Evolutionary conservation across 2,797 vertebrate genomes (phyloP), one percentile per base, ranked within the genome.

Genomic region (Tokudaia tokunoshimensis): DNA sequence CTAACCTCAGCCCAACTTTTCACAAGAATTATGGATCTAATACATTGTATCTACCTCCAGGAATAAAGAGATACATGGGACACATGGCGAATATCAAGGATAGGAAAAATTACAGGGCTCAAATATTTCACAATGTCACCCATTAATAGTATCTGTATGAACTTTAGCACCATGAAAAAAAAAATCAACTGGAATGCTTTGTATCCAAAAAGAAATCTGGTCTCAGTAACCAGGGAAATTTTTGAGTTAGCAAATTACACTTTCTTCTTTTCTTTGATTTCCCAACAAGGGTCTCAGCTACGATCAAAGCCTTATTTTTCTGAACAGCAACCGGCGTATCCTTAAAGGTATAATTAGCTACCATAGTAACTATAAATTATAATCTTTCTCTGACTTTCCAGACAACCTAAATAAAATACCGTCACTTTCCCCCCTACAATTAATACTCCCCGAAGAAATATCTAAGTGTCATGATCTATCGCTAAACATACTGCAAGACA

Each of bases 361-460:
- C 97, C 97, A 98, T 97, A 97, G 98, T 97, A 97, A 98, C 98
- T 97, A 97, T 98, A 97, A 98, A 98, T 97, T 98, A 97, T 97
- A 97, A 97, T 98, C 94, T 92, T 96, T 94, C 97, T 96, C 95
- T 98, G 95, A 96, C 78, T 97, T 97, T 95, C 91, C 95, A 97
- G 97, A 98, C 96, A 98, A 97, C 80, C 96, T 98, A 97, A 98
- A 97, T 97, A 98, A 97, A 97, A 97, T 88, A 89, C 93, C 95
- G 8, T 97, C 96, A 96, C 94, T 95, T 97, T 97, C 74, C 86
- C 86, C 97, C 97, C 97, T 98, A 96, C 96, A 97, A 98, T 98
- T 98, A 98, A 97, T 97, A 95, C 87, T 97, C 93, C 92, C 80
- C 83, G 79, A 85, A 97, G 96, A 97, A 97, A 95, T 97, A 93